Percentiles rank a stretch among this genome's conserved stretches.
phyloP scores from a whole-genome alignment of 2,888 invertebrate genomes.

The Bombyx huttoni region DNA sequence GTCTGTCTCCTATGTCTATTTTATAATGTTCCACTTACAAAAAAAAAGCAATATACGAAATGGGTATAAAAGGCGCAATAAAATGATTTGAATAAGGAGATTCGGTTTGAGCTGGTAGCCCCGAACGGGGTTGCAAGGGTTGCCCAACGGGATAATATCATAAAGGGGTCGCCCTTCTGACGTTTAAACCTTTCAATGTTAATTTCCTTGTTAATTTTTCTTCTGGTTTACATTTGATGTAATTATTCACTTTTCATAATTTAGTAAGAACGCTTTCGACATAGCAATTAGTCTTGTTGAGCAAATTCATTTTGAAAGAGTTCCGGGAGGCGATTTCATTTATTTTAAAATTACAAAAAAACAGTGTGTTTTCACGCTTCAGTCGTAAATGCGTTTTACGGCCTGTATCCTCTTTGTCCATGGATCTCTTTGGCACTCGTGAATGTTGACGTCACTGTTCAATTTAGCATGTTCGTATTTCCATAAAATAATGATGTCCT shows the following conservation, averaged over 20 bases:
- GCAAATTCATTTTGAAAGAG: no score
- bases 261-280: constrained; percentile 6
- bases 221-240: constrained; percentile 21
- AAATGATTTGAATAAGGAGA: constrained; percentile 17
- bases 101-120: constrained; percentile 23
- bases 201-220: constrained; percentile 63
- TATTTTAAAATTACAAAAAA: no score
- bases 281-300: no score
- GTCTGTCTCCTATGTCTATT: background rate
- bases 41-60: background rate
- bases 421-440: no score
- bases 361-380: no score
- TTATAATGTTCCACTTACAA: background rate
- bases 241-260: constrained; percentile 23
- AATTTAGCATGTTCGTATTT: no score
- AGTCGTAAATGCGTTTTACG: no score
- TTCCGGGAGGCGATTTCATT: no score
- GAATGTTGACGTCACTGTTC: no score
- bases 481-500: no score
- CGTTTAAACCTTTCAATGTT: constrained; percentile 53
- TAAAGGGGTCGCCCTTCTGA: constrained; percentile 41
- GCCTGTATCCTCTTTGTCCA: no score
- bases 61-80: constrained; percentile 9
- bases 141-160: constrained; percentile 44
- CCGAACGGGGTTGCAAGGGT: constrained; percentile 27